Evolutionary conservation across 2,113 vertebrate species (phyloP).

Genomic region (Lophotis ruficrista): DNA sequence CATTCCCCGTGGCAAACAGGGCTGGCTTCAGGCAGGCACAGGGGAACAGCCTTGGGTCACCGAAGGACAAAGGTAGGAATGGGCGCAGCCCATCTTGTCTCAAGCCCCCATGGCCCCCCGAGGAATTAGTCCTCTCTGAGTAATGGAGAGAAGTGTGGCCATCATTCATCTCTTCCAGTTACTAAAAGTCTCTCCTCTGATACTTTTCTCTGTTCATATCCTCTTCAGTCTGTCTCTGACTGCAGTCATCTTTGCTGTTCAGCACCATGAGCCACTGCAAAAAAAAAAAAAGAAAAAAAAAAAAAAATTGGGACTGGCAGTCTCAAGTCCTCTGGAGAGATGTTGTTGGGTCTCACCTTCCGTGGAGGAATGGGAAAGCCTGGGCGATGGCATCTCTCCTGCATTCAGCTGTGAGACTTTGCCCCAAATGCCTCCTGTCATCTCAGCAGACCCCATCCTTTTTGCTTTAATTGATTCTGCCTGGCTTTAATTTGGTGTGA

Average conservation of each 20-base stretch:
- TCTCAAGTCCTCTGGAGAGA: neutral
- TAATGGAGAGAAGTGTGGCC: neutral
- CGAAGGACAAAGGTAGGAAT: neutral
- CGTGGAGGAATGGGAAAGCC: neutral
- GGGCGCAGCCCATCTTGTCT: neutral
- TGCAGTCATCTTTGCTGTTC: neutral
- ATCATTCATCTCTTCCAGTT: neutral
- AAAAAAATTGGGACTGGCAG: neutral
- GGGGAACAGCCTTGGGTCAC: neutral
- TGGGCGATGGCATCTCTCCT: neutral
- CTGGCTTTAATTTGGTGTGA: slow-evolving; percentile 64
- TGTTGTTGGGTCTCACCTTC: neutral
- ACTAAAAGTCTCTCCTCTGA: neutral
- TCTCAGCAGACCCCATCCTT: slow-evolving; percentile 56
- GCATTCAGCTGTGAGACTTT: neutral
- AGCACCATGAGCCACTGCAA: neutral
- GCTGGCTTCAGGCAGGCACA: neutral
- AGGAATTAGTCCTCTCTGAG: neutral
- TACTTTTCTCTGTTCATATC: neutral
- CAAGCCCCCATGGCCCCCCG: neutral
- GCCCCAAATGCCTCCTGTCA: slow-evolving; percentile 14
- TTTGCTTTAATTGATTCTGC: slow-evolving; percentile 70
- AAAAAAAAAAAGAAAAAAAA: neutral
- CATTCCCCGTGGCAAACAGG: slow-evolving; percentile 55
- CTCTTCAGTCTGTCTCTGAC: neutral